Percentiles rank a stretch among this genome's conserved stretches.
Conservation (phyloP, 1,140 invertebrate genomes). For the Geopemphigus sp. region DNA sequence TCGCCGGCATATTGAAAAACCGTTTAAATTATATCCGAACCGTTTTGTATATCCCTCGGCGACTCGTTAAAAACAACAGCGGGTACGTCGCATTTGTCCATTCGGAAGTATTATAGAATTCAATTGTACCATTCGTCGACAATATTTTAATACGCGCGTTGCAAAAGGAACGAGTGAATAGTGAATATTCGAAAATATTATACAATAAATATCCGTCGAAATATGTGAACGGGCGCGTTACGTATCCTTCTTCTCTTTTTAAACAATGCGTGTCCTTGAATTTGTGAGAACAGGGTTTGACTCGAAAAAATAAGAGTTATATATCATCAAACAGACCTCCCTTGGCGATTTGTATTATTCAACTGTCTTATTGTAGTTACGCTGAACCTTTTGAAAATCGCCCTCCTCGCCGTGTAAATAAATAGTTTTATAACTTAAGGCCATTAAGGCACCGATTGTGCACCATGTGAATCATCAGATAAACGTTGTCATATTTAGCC, state of each 20-base stretch:
- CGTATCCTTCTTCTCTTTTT: neutral
- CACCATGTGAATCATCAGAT: slow-evolving; percentile 2
- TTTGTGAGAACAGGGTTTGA: neutral
- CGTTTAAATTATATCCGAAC: too few relatives aligned
- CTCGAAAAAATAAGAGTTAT: neutral
- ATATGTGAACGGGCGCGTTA: neutral
- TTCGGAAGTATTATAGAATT: too few relatives aligned
- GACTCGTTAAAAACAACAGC: too few relatives aligned
- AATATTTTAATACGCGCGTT: too few relatives aligned
- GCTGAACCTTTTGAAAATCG: neutral
- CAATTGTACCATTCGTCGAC: too few relatives aligned
- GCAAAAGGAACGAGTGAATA: too few relatives aligned
- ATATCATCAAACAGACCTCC: neutral
- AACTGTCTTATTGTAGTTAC: neutral
- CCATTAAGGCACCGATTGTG: neutral
- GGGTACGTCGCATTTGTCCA: too few relatives aligned
- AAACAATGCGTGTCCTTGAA: slow-evolving; percentile 3
- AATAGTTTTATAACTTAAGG: neutral
- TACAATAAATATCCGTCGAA: too few relatives aligned
- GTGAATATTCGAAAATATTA: too few relatives aligned
- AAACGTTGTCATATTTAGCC: neutral
- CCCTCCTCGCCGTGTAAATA: neutral
- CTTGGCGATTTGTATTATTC: neutral
- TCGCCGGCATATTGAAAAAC: too few relatives aligned
- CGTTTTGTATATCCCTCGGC: too few relatives aligned